Base-by-base conservation (phyloP, 1,140 invertebrate genomes). In the Papilio polyxenes region DNA sequence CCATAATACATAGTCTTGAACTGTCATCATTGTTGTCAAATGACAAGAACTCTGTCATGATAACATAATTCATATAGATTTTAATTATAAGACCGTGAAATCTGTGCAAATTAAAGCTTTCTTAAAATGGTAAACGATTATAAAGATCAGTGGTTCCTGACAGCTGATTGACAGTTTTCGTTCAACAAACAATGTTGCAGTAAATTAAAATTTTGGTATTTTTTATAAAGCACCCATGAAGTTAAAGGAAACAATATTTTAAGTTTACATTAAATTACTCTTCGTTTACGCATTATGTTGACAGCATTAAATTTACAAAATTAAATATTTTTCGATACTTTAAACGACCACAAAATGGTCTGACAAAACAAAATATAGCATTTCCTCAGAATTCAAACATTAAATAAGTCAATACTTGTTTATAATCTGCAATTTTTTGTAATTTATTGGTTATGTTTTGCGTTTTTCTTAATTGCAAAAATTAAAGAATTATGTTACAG, bases 161-260 rank as follows among this genome's bases (percentile, higher is more conserved):
- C 76, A 72, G 81, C 86, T 89, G 88, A 89, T 88, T 88, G 88
- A 88, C 87, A 89, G 86, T 82, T 83, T 84, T 82, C 83, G 83
- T 88, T 85, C 82, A 83, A 48, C 77, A 81, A 83, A 81, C 79
- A 82, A 44, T 78, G 83, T 82, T 23, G 74, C 74, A 56, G 81
- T 84, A 82, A 49, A 75, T n/a, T 44, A 65, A 75, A 53, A 74
- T 74, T 69, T 78, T 56, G 11, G 56, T 59, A 10, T 11, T 75
- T 65, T 72, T 40, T 72, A 72, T 72, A 37, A 37, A 31, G 7
- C 31, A 31, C 23, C 62, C 3, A 65, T 23, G 11, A 31, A 65
- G 20, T 65, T 37, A 20, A 59, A 59, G n/a, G n/a, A 59, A 59
- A 8, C 7, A 20, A 59, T 8, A 51, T 3, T 44, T 59, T n/a